Percentiles rank a stretch among this genome's conserved stretches.
Conservation (phyloP, 2,797 vertebrate genomes). For the Monodelphis domestica region DNA sequence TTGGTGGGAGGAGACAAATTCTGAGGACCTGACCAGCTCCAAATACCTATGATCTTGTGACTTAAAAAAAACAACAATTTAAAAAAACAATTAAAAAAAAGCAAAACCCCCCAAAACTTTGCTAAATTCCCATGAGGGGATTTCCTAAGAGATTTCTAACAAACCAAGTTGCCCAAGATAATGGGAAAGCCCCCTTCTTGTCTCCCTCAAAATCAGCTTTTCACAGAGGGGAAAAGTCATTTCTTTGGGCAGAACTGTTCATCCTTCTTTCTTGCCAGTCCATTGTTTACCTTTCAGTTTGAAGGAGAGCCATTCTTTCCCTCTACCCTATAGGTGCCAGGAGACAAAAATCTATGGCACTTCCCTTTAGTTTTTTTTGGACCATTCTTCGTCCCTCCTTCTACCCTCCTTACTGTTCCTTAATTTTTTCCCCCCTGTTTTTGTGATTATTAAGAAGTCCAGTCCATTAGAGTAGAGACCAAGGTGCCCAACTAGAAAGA, state of each 20-base stretch:
- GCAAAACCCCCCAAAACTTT: background rate
- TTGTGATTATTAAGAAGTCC: background rate
- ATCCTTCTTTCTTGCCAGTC: background rate
- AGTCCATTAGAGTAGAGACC: background rate
- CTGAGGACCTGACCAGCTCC: background rate
- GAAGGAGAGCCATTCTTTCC: background rate
- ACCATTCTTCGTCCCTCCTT: background rate
- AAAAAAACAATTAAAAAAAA: background rate
- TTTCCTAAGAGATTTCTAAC: constrained; percentile 24
- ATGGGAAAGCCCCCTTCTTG: constrained; percentile 59
- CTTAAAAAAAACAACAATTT: background rate
- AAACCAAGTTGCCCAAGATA: constrained; percentile 31
- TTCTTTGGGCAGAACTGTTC: background rate
- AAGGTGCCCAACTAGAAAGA: background rate
- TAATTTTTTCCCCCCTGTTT: background rate
- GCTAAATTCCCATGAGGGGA: background rate
- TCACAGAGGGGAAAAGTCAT: background rate
- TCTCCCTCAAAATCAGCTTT: constrained; percentile 19
- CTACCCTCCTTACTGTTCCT: background rate
- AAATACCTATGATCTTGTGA: background rate
- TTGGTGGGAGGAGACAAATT: background rate
- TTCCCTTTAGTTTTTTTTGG: background rate
- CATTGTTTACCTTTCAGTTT: background rate
- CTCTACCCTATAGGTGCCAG: background rate
- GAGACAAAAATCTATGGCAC: background rate